Percentiles rank a stretch among this genome's conserved stretches.
Evolutionary conservation across 2,113 vertebrate genomes (phyloP).

Genomic region (Trachemys scripta): DNA sequence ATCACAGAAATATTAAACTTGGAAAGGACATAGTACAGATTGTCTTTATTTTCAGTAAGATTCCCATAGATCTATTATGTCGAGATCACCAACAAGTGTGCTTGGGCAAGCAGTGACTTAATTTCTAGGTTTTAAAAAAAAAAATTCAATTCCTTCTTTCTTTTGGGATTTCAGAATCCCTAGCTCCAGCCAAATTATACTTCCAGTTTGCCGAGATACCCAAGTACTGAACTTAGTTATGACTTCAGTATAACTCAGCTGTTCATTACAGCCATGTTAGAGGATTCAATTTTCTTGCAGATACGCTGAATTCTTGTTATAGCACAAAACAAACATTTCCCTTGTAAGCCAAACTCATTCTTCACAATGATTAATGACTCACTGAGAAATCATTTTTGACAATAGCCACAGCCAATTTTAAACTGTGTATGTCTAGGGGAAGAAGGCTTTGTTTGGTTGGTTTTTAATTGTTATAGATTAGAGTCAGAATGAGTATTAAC

Average conservation of each 20-base stretch:
- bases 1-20: not conserved
- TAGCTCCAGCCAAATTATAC: not conserved
- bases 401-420: slow-evolving; percentile 43
- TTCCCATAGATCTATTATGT: not conserved
- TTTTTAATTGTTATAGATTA: not conserved
- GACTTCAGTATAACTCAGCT: slow-evolving; percentile 47
- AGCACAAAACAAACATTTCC: slow-evolving; percentile 72
- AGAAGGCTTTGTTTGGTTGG: not conserved
- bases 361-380: slow-evolving; percentile 68
- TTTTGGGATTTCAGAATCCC: not conserved
- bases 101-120: not conserved
- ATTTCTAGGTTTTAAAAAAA: not conserved
- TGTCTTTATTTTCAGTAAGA: not conserved
- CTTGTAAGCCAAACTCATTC: slow-evolving; percentile 59
- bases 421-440: slow-evolving; percentile 30
- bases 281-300: slow-evolving; percentile 64
- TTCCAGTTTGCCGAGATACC: slow-evolving; percentile 8
- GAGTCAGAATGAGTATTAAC: not conserved
- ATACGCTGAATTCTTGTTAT: slow-evolving; percentile 59
- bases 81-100: not conserved
- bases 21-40: not conserved
- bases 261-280: slow-evolving; percentile 27
- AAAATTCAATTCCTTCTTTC: slow-evolving; percentile 3
- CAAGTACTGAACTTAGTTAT: not conserved
- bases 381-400: slow-evolving; percentile 71